These are phyloP conservation scores for Nomada fucata DNA, from an alignment of 2,888 invertebrate genomes.

Conservation along the genomic window DNA sequence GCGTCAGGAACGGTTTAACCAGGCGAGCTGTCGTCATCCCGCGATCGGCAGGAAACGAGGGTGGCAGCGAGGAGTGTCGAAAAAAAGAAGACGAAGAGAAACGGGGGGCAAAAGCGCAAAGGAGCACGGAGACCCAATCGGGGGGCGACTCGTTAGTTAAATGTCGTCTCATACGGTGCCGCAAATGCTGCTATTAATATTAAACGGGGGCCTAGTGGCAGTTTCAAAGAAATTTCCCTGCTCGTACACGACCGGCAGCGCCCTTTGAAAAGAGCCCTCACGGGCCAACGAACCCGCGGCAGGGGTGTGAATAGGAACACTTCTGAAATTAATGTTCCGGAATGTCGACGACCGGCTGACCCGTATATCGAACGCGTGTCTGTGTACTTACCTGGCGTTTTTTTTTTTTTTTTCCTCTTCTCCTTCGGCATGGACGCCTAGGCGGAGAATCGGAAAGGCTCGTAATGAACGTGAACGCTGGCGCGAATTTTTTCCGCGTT, in stretches of 20 bases:
- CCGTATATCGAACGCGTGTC: conserved; percentile 63
- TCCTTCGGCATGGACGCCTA: not conserved
- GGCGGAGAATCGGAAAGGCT: conserved; percentile 9
- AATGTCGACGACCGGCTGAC: conserved; percentile 76
- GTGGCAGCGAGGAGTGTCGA: not conserved
- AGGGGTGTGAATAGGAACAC: conserved; percentile 74
- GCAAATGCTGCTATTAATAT: conserved; percentile 79
- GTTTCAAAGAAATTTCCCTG: conserved; percentile 73
- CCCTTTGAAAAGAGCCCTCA: conserved; percentile 73
- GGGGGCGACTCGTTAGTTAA: conserved; percentile 69
- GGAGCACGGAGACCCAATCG: conserved; percentile 46
- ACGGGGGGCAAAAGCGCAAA: not conserved
- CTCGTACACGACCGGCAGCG: conserved; percentile 52
- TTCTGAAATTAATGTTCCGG: conserved; percentile 75
- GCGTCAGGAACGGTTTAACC: too few relatives aligned
- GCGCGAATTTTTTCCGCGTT: conserved; percentile 28
- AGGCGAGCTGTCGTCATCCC: too few relatives aligned
- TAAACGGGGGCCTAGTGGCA: conserved; percentile 65
- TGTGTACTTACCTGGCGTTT: conserved; percentile 37
- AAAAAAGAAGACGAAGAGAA: not conserved
- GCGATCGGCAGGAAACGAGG: too few relatives aligned
- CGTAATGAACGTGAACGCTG: conserved; percentile 8
- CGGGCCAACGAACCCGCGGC: conserved; percentile 62
- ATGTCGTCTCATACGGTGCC: conserved; percentile 66
- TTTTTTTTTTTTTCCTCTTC: not conserved